phyloP scores from a whole-genome alignment of 2,888 invertebrate genomes.

The Bursaphelenchus okinawaensis region DNA sequence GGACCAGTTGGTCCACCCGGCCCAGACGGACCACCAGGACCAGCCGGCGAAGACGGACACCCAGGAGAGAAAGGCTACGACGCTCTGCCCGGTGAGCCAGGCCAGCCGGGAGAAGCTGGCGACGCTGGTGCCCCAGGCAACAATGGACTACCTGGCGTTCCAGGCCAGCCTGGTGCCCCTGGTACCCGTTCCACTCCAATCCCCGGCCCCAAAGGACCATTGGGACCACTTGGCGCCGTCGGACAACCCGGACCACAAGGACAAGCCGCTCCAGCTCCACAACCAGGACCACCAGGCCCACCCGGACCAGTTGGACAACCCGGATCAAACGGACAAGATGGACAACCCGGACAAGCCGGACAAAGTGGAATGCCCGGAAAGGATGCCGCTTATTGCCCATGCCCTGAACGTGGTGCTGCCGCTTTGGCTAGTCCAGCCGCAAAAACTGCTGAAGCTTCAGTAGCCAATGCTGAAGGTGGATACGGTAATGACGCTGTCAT shows the following conservation, averaged over 20 bases:
- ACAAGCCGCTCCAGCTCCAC: constrained; percentile 20
- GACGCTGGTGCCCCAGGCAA: not conserved
- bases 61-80: not conserved
- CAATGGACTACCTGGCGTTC: not conserved
- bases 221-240: constrained; percentile 7
- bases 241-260: constrained; percentile 17
- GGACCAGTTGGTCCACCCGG: constrained; percentile 13
- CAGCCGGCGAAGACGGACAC: constrained; percentile 28
- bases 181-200: constrained; percentile 13
- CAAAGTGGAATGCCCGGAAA: constrained; percentile 19
- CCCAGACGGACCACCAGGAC: constrained; percentile 33
- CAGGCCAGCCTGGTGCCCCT: not conserved
- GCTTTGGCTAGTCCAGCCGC: not conserved
- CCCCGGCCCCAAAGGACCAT: constrained; percentile 5
- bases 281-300: constrained; percentile 21
- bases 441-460: not conserved
- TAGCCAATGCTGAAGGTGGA: not conserved
- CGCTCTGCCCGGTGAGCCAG: constrained; percentile 11
- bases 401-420: constrained; percentile 6
- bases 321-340: constrained; percentile 12
- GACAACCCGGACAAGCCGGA: constrained; percentile 16
- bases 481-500: not conserved
- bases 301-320: constrained; percentile 12
- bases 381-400: constrained; percentile 24
- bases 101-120: not conserved